Evolutionary conservation across 2,113 vertebrate genomes (phyloP).

Genomic region (Silurus glanis): DNA sequence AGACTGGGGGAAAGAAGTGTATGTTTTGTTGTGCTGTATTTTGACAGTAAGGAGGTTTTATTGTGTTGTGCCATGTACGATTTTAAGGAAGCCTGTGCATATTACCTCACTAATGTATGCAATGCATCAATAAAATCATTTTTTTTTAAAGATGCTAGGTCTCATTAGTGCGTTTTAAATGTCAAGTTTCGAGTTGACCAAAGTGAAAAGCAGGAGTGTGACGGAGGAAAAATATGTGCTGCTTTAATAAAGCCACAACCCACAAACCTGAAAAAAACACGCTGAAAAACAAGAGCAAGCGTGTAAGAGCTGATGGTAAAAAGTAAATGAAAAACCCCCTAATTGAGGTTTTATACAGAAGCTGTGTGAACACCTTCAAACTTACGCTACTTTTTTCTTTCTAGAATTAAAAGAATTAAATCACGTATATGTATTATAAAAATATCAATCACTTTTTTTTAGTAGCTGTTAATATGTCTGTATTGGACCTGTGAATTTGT

Average conservation of each 20-base stretch:
- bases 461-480: background rate
- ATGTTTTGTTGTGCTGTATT: background rate
- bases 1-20: background rate
- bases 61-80: background rate
- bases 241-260: conserved; percentile 54
- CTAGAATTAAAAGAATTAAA: background rate
- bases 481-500: background rate
- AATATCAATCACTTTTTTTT: background rate
- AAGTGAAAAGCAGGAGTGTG: conserved; percentile 1
- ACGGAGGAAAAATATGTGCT: background rate
- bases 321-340: background rate
- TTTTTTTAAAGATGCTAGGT: background rate
- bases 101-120: background rate
- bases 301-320: background rate
- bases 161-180: conserved; percentile 37
- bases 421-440: background rate
- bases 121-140: conserved; percentile 6
- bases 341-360: background rate
- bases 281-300: background rate
- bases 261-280: conserved; percentile 36
- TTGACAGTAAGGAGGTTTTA: background rate
- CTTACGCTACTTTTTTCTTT: background rate
- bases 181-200: conserved; percentile 53
- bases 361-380: background rate
- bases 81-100: background rate